phyloP scores from a whole-genome alignment of 1,140 invertebrate genomes.

The Panagrolaimus sp. region DNA sequence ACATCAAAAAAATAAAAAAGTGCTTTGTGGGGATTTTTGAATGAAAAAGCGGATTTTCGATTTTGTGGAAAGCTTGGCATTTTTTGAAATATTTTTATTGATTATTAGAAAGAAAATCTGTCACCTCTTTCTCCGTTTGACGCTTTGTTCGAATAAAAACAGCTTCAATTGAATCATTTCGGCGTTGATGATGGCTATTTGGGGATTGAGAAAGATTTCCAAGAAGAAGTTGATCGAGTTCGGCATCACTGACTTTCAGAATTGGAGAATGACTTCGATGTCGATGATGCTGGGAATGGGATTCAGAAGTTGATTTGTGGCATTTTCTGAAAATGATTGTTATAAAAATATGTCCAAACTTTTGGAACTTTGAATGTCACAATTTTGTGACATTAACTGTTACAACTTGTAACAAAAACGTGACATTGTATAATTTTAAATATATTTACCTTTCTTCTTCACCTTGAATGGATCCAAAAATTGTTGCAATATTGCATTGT shows the following conservation, averaged over 20 bases:
- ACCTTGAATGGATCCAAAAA: neutral
- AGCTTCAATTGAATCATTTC: no score
- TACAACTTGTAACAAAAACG: no score
- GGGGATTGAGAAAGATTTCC: neutral
- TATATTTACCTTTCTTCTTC: neutral
- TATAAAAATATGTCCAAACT: neutral
- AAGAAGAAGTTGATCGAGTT: neutral
- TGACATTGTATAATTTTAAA: neutral
- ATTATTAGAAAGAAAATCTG: no score
- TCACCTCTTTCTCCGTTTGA: no score
- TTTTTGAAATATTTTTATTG: no score
- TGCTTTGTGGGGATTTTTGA: neutral
- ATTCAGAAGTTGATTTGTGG: neutral
- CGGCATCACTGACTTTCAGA: neutral
- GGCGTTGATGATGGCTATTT: no score
- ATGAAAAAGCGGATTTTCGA: neutral
- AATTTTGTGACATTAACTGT: no score
- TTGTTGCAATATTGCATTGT: neutral
- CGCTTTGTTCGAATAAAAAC: no score
- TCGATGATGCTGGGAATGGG: neutral
- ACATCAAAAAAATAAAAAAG: neutral
- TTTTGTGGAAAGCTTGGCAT: neutral
- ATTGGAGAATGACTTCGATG: neutral
- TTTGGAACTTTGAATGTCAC: no score
- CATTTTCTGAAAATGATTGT: neutral